Conservation (phyloP, 2,797 vertebrate species). For the Kryptopterus vitreolus region DNA sequence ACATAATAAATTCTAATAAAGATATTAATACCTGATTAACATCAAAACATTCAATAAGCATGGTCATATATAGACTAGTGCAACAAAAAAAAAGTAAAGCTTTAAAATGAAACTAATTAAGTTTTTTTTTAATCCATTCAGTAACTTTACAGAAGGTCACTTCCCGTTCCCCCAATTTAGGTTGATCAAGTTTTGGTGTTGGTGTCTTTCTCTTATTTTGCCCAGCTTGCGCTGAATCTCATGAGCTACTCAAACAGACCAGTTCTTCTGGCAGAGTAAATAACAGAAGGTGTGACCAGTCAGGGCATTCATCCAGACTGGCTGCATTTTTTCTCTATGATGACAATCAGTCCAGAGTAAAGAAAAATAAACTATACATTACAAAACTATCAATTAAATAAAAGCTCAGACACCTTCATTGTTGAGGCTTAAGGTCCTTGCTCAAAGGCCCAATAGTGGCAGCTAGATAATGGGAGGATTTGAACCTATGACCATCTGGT, state of each 20-base stretch:
- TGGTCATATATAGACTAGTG: neutral
- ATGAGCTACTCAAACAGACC: constrained; percentile 78
- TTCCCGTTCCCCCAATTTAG: constrained; percentile 86
- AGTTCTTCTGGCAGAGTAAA: constrained; percentile 82
- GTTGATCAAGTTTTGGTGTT: constrained; percentile 79
- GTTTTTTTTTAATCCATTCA: constrained; percentile 88
- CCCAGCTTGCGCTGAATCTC: constrained; percentile 91
- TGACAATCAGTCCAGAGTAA: constrained; percentile 29
- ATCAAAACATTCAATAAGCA: neutral
- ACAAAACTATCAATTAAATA: neutral
- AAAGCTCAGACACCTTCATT: neutral
- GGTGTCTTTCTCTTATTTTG: constrained; percentile 80
- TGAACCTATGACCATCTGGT: too few relatives aligned
- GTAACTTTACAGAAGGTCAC: constrained; percentile 86
- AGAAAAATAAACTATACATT: too few relatives aligned
- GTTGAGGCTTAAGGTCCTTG: too few relatives aligned
- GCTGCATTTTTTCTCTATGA: constrained; percentile 48
- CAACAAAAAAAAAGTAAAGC: neutral
- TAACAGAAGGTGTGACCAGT: constrained; percentile 89
- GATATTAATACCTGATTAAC: neutral
- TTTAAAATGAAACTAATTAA: constrained; percentile 86
- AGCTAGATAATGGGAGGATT: too few relatives aligned
- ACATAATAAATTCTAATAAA: neutral
- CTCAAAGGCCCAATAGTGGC: too few relatives aligned
- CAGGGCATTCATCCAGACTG: constrained; percentile 78